Evolutionary conservation across 2,797 vertebrate genomes (phyloP).

Genomic region (Danio jaintianensis): DNA sequence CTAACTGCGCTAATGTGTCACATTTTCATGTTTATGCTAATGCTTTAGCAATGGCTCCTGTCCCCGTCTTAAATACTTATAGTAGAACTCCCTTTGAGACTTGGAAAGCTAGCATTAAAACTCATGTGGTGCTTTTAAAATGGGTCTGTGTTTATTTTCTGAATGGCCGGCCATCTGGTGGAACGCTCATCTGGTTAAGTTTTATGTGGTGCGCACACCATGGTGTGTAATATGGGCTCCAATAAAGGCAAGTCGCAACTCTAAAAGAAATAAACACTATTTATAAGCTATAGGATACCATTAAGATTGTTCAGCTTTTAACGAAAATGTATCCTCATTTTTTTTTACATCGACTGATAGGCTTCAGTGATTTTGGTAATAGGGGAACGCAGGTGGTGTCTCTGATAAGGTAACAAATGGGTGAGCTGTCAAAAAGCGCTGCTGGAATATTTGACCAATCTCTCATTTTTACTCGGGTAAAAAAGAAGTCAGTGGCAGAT

Average conservation of each 20-base stretch:
- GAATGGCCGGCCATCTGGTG: constrained; percentile 33
- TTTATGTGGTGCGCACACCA: not conserved
- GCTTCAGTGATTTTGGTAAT: constrained; percentile 29
- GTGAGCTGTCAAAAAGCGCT: constrained; percentile 9
- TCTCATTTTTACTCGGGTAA: constrained; percentile 10
- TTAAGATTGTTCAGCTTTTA: not conserved
- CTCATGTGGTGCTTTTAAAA: constrained; percentile 24
- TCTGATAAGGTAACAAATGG: constrained; percentile 42
- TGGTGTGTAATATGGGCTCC: not conserved
- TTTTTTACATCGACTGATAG: constrained; percentile 14
- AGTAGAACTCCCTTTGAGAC: constrained; percentile 24
- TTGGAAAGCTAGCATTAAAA: constrained; percentile 35
- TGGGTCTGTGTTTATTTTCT: constrained; percentile 36
- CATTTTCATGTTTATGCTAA: constrained; percentile 1
- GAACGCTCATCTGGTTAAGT: constrained; percentile 11
- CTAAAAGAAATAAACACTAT: not conserved
- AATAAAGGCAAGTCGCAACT: constrained; percentile 9
- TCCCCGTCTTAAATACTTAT: not conserved
- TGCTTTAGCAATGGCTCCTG: constrained; percentile 3
- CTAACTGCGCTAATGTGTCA: constrained; percentile 2
- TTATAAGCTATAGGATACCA: not conserved
- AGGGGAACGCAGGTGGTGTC: constrained; percentile 39
- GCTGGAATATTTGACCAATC: constrained; percentile 40
- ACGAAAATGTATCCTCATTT: constrained; percentile 16
- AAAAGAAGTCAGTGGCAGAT: constrained; percentile 28